Evolutionary conservation across 2,797 vertebrate species (phyloP), one percentile per base, ranked within the genome.

Genomic region (Thalassophryne amazonica): DNA sequence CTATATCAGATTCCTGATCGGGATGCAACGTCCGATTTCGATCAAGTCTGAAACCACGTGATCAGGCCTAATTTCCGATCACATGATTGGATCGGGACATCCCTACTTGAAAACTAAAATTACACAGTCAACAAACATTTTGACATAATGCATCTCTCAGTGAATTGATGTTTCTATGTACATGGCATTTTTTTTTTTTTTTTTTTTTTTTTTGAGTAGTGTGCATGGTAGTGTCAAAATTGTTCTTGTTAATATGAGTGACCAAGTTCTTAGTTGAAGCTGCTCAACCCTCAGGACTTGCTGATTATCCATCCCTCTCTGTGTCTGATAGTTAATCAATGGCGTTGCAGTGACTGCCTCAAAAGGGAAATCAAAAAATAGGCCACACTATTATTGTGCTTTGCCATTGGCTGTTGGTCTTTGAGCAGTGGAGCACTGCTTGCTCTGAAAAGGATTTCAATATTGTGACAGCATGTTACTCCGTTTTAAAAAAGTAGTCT

Each of bases 311-410:
- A 51, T 65, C 56, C 48, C 52, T 60, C 53, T 71, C 68, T 32
- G 46, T 63, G 54, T 72, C 49, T 76, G 81, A 84, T 77, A 67
- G 71, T 55, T 79, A 83, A 87, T 90, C 88, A 81, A 89, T 91
- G 57, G 58, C 61, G 48, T 54, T 58, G 39, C 73, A 67, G 62
- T 71, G 48, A 16, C 57, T 55, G 64, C 59, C 61, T 81, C 64
- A 81, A 86, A 73, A 67, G 67, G 65, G 66, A 82, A 73, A 77
- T 61, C 41, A 49, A 83, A 82, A n/a, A 80, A 64, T 66, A 50
- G 80, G 69, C 69, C 73, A 71, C 37, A 41, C 58, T 60, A 58
- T 76, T 56, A 50, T 63, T 80, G 28, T 27, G 42, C 13, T 38
- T 42, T 51, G 64, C 49, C 35, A 50, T 52, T 72, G 49, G 48